phyloP scores from a whole-genome alignment of 2,113 vertebrate genomes.

The Rhabdomys dilectus region DNA sequence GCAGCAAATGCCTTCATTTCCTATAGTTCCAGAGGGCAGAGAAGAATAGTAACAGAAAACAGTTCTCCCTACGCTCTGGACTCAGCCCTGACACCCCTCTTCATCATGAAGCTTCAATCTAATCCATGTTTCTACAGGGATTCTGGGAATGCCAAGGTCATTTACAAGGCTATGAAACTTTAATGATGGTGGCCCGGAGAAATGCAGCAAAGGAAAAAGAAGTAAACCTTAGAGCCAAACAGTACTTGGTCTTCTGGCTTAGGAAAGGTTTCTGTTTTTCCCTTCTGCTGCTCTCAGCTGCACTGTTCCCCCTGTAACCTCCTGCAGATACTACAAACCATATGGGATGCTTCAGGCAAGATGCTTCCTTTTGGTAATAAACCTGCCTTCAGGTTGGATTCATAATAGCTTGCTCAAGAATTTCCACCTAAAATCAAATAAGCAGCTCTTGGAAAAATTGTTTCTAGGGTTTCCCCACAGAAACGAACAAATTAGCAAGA shows the following conservation, averaged over 20 bases:
- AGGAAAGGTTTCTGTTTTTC: neutral
- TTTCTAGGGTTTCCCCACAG: neutral
- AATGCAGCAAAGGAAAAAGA: neutral
- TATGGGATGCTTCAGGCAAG: neutral
- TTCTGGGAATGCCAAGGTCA: neutral
- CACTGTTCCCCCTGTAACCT: too few species aligned
- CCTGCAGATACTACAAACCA: neutral
- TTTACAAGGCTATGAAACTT: neutral
- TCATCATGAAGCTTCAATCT: neutral
- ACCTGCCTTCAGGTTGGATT: neutral
- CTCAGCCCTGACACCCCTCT: neutral
- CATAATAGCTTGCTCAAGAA: constrained; percentile 16
- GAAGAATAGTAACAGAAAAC: neutral
- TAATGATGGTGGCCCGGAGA: neutral
- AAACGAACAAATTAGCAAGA: neutral
- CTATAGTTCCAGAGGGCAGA: neutral
- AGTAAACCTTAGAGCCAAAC: neutral
- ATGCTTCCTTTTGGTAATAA: neutral
- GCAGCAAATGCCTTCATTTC: neutral
- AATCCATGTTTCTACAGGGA: neutral
- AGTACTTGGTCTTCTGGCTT: neutral
- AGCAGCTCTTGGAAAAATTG: neutral
- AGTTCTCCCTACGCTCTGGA: neutral
- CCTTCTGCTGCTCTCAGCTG: neutral
- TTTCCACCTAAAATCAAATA: constrained; percentile 17